Evolutionary conservation across 2,888 invertebrate species (phyloP).

Genomic region (Linnaemya tessellans): DNA sequence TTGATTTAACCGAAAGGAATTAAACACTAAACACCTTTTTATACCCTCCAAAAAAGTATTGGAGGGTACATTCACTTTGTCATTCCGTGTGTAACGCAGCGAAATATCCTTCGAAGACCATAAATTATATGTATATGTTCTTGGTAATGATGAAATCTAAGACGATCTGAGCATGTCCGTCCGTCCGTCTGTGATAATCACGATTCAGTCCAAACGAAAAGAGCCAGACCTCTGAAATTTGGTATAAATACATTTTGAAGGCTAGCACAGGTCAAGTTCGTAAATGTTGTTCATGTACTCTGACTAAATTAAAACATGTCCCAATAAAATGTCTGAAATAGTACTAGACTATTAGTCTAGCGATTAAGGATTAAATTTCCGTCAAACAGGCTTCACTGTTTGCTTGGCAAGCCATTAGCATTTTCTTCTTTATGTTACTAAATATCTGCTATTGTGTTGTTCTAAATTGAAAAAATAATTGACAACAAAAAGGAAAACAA

Average conservation of each 20-base stretch:
- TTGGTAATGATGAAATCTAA: no score
- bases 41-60: no score
- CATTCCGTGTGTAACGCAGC: no score
- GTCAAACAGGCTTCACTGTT: neutral
- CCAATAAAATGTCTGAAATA: neutral
- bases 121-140: no score
- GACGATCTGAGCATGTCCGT: no score
- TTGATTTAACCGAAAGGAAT: constrained; percentile 1
- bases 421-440: neutral
- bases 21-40: neutral
- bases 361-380: neutral
- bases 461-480: neutral
- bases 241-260: no score
- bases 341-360: neutral
- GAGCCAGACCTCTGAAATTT: no score
- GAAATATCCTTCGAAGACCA: no score
- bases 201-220: no score
- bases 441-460: neutral
- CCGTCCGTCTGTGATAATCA: no score
- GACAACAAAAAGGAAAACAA: constrained; percentile 19
- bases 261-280: no score
- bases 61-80: no score
- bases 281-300: neutral
- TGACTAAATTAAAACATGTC: neutral
- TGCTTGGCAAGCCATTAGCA: neutral